Evolutionary conservation across 2,113 vertebrate genomes (phyloP).

Genomic region (Scomber scombrus): DNA sequence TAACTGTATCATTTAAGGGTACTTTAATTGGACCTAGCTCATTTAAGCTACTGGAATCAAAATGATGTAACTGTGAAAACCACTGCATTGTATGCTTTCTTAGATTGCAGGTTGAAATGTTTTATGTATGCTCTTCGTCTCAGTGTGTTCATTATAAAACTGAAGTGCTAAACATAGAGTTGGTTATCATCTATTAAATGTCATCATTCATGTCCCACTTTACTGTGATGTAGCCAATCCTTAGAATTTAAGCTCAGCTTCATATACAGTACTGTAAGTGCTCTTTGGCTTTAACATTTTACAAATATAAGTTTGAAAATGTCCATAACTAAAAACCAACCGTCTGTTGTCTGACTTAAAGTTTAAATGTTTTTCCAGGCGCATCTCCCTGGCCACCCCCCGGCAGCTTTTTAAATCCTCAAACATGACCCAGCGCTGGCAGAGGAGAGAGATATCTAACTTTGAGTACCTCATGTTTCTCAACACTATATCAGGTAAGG

Average conservation of each 20-base stretch:
- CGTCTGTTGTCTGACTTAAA: constrained; percentile 1
- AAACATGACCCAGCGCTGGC: constrained; percentile 99
- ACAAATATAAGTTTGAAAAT: background rate
- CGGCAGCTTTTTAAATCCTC: constrained; percentile 99
- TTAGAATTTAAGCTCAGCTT: background rate
- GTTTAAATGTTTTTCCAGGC: constrained; percentile 81
- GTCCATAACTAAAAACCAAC: background rate
- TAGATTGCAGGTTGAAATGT: background rate
- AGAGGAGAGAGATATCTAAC: constrained; percentile 98
- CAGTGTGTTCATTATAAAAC: background rate
- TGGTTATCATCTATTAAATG: constrained; percentile 3
- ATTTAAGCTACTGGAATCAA: constrained; percentile 9
- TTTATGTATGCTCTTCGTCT: background rate
- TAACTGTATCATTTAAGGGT: background rate
- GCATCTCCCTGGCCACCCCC: constrained; percentile 95
- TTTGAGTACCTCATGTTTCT: constrained; percentile 99
- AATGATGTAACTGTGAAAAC: background rate
- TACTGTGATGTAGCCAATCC: background rate
- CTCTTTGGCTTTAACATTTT: background rate
- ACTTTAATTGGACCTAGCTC: constrained; percentile 19
- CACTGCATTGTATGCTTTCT: background rate
- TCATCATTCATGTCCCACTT: background rate
- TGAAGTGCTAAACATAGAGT: background rate
- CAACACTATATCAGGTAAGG: constrained; percentile 96
- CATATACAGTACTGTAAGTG: background rate